Evolutionary conservation across 1,140 invertebrate genomes (phyloP), one percentile per base, ranked within the genome.

Genomic region (Sogatella furcifera): DNA sequence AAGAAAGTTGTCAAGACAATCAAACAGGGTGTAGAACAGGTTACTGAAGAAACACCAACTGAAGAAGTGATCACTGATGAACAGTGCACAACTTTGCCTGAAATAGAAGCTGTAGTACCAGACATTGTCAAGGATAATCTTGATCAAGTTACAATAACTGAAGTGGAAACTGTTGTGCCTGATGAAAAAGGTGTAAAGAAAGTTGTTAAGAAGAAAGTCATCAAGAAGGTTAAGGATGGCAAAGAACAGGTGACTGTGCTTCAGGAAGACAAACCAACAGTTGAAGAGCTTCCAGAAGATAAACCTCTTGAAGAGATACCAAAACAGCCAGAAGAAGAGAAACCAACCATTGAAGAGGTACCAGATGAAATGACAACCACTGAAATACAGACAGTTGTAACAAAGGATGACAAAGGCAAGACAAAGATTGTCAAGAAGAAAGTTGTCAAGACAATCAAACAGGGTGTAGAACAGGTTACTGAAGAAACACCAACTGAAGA

Each of bases 371-470:
- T 66, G 28, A 65, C 66, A 34, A 67, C 69, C 53, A 68, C 17
- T 65, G 74, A 62, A 34, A 49, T 64, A 34, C 54, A 60, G 54
- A 63, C 62, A 13, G 28, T 54, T 8, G 28, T 63, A 11, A n/a
- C 24, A 14, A 52, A 54, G n/a, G 46, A 49, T 49, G 57, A 59
- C n/a, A 52, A 58, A 52, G 63, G 57, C 41, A 53, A 19, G 17
- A 62, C 46, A 64, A 71, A 57, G 63, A 68, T 15, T 64, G 62
- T 64, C n/a, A 72, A 73, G 46, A 71, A 46, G 65, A 70, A 66
- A 63, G 66, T 17, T 44, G 61, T 28, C 59, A 68, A 49, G 67
- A 56, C 28, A 17, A 60, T 64, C 11, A 62, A 60, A 44, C 61
- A 64, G n/a, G 66, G 59, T 9, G 59, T 62, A 34, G 66, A 67